Evolutionary conservation across 2,888 invertebrate species (phyloP).

Genomic region (Platerodrilus igneus): DNA sequence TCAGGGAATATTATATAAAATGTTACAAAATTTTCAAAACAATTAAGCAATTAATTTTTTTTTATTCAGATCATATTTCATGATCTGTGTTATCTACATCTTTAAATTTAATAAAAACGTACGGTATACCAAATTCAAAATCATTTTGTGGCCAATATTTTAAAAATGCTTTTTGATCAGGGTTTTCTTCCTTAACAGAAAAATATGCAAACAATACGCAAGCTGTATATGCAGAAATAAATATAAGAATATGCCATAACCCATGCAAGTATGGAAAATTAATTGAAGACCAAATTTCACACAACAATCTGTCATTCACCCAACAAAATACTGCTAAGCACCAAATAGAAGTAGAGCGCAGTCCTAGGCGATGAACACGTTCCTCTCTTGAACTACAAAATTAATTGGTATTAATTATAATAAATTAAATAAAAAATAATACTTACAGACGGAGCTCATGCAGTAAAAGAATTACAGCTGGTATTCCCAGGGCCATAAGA

Average conservation of each 20-base stretch:
- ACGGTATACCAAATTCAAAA: slow-evolving; percentile 74
- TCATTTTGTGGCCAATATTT: slow-evolving; percentile 74
- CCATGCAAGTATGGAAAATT: slow-evolving; percentile 81
- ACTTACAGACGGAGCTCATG: slow-evolving; percentile 64
- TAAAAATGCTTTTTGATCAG: slow-evolving; percentile 64
- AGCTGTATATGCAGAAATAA: slow-evolving; percentile 72
- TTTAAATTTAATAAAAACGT: slow-evolving; percentile 63
- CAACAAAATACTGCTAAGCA: slow-evolving; percentile 69
- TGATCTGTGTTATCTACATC: too few relatives aligned
- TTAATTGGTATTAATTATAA: slow-evolving; percentile 7
- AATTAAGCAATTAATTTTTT: too few relatives aligned
- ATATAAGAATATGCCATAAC: slow-evolving; percentile 78
- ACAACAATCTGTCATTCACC: slow-evolving; percentile 73
- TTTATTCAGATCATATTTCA: too few relatives aligned
- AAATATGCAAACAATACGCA: slow-evolving; percentile 77
- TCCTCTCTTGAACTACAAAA: slow-evolving; percentile 1
- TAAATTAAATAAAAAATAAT: slow-evolving; percentile 6
- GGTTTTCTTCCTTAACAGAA: slow-evolving; percentile 66
- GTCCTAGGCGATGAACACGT: slow-evolving; percentile 61
- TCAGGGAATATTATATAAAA: too few relatives aligned
- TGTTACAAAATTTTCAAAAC: too few relatives aligned
- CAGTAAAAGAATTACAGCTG: slow-evolving; percentile 63
- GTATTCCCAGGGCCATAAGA: slow-evolving; percentile 68
- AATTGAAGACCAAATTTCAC: slow-evolving; percentile 71
- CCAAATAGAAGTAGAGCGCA: slow-evolving; percentile 65